Conservation (phyloP, 2,888 invertebrate species). For the Hemicrepidius hirtus region DNA sequence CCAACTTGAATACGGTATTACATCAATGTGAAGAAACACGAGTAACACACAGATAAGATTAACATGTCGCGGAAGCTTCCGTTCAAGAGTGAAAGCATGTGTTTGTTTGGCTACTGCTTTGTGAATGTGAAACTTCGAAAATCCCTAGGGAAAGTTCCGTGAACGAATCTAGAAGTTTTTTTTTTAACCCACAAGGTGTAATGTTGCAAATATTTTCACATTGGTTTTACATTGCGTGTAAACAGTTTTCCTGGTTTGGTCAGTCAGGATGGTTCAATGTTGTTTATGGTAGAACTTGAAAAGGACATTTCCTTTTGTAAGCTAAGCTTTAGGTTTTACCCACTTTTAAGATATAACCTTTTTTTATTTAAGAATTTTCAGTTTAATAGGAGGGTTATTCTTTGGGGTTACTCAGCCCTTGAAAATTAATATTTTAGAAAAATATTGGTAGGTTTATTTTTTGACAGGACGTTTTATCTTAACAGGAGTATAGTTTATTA, state of each 20-base stretch:
- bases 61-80: slow-evolving; percentile 35
- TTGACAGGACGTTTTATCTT: too few relatives aligned
- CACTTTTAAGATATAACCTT: too few relatives aligned
- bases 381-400: too few relatives aligned
- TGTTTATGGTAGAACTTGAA: not conserved
- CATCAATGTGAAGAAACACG: slow-evolving; percentile 22
- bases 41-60: slow-evolving; percentile 25
- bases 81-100: slow-evolving; percentile 32
- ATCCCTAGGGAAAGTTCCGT: slow-evolving; percentile 36
- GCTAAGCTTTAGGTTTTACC: too few relatives aligned
- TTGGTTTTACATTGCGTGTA: slow-evolving; percentile 15
- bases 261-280: not conserved
- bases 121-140: slow-evolving; percentile 37
- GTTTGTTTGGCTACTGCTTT: slow-evolving; percentile 38
- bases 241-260: slow-evolving; percentile 4
- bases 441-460: too few relatives aligned
- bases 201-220: slow-evolving; percentile 20
- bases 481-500: too few relatives aligned
- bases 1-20: slow-evolving; percentile 5
- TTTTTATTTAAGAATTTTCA: too few relatives aligned
- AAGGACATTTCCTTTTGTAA: too few relatives aligned
- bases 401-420: too few relatives aligned
- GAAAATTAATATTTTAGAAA: too few relatives aligned
- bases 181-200: slow-evolving; percentile 20
- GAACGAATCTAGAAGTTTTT: slow-evolving; percentile 8